Percentiles rank a stretch among this genome's conserved stretches.
These are phyloP conservation scores for Lagenorhynchus albirostris DNA, from an alignment of 2,113 vertebrate genomes.

Conservation along the genomic window DNA sequence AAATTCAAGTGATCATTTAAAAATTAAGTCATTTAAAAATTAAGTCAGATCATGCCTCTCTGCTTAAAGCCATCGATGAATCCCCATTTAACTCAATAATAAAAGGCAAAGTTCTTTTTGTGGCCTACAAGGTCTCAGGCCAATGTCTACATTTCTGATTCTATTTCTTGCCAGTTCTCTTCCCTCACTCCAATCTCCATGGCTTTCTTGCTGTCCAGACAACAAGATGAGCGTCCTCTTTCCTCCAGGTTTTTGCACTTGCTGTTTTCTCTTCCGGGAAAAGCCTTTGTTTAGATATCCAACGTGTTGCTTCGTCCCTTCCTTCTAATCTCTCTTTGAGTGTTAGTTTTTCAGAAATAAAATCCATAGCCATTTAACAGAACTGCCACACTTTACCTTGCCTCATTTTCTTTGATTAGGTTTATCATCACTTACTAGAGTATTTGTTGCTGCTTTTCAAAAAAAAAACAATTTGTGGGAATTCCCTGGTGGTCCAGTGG, in stretches of 20 bases:
- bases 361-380: not conserved
- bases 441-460: not conserved
- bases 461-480: not conserved
- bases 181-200: not conserved
- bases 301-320: not conserved
- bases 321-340: not conserved
- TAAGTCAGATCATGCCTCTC: not conserved
- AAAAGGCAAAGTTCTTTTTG: not conserved
- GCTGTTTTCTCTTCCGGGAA: not conserved
- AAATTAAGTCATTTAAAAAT: not conserved
- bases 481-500: not conserved
- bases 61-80: not conserved
- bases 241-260: not conserved
- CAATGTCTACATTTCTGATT: not conserved
- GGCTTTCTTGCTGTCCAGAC: not conserved
- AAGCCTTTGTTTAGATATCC: not conserved
- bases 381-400: not conserved
- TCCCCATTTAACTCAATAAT: not conserved
- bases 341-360: not conserved
- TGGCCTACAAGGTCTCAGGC: not conserved
- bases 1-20: not conserved
- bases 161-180: not conserved
- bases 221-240: not conserved
- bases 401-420: not conserved
- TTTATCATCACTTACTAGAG: not conserved